Evolutionary conservation across 2,113 vertebrate species (phyloP).

Genomic region (Mionectes macconnelli): DNA sequence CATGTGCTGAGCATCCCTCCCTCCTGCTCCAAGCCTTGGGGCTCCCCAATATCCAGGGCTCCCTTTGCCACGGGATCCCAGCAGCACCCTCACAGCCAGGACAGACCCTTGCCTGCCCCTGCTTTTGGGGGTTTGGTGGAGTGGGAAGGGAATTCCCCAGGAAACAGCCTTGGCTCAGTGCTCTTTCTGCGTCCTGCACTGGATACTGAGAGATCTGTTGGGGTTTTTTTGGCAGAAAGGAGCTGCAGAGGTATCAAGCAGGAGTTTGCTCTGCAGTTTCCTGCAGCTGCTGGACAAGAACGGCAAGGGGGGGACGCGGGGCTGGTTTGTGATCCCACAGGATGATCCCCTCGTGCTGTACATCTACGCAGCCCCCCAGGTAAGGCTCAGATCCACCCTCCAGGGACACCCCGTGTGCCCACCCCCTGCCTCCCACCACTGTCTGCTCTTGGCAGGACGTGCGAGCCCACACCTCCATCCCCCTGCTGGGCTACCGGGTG

Average conservation of each 20-base stretch:
- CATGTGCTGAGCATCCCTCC: background rate
- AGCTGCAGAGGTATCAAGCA: slow-evolving; percentile 22
- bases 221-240: slow-evolving; percentile 61
- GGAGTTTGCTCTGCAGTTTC: slow-evolving; percentile 74
- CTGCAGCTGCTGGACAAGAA: slow-evolving; percentile 76
- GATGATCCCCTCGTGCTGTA: slow-evolving; percentile 77
- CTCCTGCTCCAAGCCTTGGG: background rate
- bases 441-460: slow-evolving; percentile 60
- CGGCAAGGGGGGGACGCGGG: slow-evolving; percentile 37
- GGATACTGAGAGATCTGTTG: background rate
- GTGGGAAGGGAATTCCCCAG: background rate
- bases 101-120: background rate
- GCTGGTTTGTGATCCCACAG: slow-evolving; percentile 76
- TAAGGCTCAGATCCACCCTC: background rate
- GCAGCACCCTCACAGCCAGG: background rate
- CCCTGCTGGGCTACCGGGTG: slow-evolving; percentile 76
- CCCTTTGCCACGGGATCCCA: background rate
- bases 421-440: background rate
- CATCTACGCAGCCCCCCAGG: slow-evolving; percentile 78
- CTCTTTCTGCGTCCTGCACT: background rate
- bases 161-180: accelerated
- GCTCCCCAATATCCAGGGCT: background rate
- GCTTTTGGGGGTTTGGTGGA: background rate
- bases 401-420: accelerated
- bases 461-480: slow-evolving; percentile 76